Evolutionary conservation across 2,113 vertebrate genomes (phyloP).

Genomic region (Tachysurus vachellii): DNA sequence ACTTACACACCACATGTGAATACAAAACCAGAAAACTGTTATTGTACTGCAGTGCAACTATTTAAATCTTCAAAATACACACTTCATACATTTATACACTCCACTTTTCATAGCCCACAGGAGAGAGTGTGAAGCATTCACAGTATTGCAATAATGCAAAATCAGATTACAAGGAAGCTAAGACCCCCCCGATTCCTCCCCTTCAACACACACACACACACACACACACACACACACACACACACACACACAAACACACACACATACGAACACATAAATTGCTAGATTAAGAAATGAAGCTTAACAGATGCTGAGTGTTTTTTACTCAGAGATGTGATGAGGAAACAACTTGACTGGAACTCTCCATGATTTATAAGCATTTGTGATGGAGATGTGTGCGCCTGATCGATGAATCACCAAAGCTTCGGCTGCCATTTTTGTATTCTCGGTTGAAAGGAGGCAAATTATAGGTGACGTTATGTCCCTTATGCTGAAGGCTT

Average conservation of each 20-base stretch:
- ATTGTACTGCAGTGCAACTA: slow-evolving; percentile 21
- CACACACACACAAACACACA: background rate
- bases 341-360: slow-evolving; percentile 38
- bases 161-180: slow-evolving; percentile 44
- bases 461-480: slow-evolving; percentile 73
- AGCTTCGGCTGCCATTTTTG: slow-evolving; percentile 67
- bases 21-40: background rate
- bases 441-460: slow-evolving; percentile 59
- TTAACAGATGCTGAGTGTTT: slow-evolving; percentile 15
- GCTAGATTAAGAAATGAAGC: slow-evolving; percentile 25
- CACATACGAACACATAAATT: slow-evolving; percentile 2
- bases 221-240: slow-evolving; percentile 6
- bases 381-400: slow-evolving; percentile 55
- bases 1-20: background rate
- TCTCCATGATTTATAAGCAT: slow-evolving; percentile 65
- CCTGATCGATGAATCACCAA: slow-evolving; percentile 66
- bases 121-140: slow-evolving; percentile 30
- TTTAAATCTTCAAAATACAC: background rate
- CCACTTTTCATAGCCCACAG: background rate
- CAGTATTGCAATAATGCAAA: slow-evolving; percentile 44
- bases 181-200: background rate
- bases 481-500: slow-evolving; percentile 59
- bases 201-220: background rate
- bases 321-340: slow-evolving; percentile 21
- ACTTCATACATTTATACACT: background rate